These are phyloP conservation scores for Hydractinia symbiolongicarpus DNA, from an alignment of 30 jellyfish, hydroid and myxozoan species.

Conservation along the genomic window DNA sequence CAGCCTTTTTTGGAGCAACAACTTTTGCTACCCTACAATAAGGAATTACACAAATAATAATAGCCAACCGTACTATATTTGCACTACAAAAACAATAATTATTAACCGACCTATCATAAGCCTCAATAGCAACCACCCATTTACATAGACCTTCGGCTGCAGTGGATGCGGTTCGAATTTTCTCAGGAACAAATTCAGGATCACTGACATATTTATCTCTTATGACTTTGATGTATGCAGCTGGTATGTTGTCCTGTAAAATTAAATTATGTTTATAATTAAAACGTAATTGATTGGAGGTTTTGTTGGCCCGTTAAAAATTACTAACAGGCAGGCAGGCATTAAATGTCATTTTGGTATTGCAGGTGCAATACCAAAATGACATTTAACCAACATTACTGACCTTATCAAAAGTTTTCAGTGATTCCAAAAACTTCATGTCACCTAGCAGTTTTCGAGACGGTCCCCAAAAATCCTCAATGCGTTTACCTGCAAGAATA, in stretches of 20 bases:
- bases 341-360: background rate
- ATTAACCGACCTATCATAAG: conserved; percentile 78
- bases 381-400: background rate
- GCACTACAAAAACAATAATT: background rate
- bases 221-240: conserved; percentile 60
- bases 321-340: background rate
- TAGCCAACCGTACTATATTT: background rate
- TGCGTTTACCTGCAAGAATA: conserved; percentile 57
- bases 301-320: background rate
- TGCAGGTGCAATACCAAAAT: background rate
- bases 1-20: conserved; percentile 97
- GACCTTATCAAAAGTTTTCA: conserved; percentile 93
- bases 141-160: conserved; percentile 98
- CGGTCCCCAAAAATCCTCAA: conserved; percentile 99
- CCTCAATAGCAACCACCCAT: conserved; percentile 99
- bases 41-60: background rate
- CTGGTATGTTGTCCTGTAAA: conserved; percentile 87
- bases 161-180: conserved; percentile 89
- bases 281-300: background rate
- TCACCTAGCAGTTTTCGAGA: conserved; percentile 92
- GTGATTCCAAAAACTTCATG: conserved; percentile 88
- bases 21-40: conserved; percentile 88
- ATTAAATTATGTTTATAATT: background rate
- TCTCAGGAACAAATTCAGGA: conserved; percentile 94
- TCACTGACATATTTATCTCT: conserved; percentile 71